Percentiles rank a stretch among this genome's conserved stretches.
phyloP scores from a whole-genome alignment of 1,140 invertebrate species.

The Nasonia giraulti region DNA sequence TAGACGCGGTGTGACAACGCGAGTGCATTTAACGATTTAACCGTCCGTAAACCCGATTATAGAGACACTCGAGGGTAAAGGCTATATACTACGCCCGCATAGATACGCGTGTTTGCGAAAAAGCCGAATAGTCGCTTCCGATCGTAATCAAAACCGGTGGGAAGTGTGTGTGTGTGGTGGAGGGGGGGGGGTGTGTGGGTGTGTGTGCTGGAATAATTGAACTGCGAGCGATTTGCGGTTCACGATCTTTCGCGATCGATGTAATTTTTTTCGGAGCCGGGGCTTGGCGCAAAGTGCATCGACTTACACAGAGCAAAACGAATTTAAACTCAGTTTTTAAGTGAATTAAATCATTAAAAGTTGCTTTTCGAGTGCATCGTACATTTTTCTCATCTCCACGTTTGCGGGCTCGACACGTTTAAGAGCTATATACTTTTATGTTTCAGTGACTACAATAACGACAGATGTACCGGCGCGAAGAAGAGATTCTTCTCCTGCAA shows the following conservation, averaged over 20 bases:
- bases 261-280: neutral
- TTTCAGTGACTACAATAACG: conserved; percentile 76
- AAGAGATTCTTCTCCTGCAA: conserved; percentile 93
- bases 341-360: no score
- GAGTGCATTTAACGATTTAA: conserved; percentile 60
- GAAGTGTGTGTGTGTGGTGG: neutral
- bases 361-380: neutral
- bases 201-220: neutral
- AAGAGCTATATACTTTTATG: conserved; percentile 44
- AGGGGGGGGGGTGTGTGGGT: neutral
- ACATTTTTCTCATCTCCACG: no score
- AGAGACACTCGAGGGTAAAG: neutral
- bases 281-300: no score
- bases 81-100: neutral
- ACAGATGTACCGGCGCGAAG: conserved; percentile 82
- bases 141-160: conserved; percentile 21
- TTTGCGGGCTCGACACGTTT: no score
- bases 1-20: neutral
- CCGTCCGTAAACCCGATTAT: conserved; percentile 66
- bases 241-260: neutral
- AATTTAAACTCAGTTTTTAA: no score
- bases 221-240: neutral
- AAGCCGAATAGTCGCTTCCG: neutral
- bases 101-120: neutral
- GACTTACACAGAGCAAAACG: no score